Conservation (phyloP, 2,113 vertebrate genomes). For the Limnothrissa miodon region DNA sequence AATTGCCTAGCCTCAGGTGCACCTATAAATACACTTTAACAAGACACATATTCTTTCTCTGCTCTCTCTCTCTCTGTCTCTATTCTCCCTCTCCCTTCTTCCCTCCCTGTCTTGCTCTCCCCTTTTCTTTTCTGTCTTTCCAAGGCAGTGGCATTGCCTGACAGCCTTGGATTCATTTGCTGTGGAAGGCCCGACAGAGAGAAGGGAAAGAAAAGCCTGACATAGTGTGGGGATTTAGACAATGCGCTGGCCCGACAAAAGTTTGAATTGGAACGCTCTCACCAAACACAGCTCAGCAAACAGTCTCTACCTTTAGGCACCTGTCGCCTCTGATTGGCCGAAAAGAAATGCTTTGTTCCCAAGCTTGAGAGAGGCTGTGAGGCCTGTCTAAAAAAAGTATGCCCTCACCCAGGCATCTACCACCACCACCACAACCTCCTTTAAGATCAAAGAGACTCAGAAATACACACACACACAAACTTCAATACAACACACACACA, state of each 20-base stretch:
- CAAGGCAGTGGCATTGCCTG: constrained; percentile 10
- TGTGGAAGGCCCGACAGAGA: background rate
- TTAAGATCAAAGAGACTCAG: constrained; percentile 43
- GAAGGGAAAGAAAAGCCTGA: constrained; percentile 24
- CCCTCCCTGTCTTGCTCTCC: no score
- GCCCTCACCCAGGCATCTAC: constrained; percentile 27
- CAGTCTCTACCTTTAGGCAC: constrained; percentile 47
- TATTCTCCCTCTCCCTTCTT: no score
- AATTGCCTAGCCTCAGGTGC: constrained; percentile 3
- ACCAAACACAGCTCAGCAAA: constrained; percentile 53
- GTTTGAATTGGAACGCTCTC: constrained; percentile 39
- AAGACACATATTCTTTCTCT: constrained; percentile 17
- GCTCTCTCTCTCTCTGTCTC: background rate
- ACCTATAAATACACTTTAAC: constrained; percentile 10
- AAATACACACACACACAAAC: background rate
- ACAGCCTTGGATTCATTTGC: constrained; percentile 11
- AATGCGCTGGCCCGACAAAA: constrained; percentile 36
- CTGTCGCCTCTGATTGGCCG: constrained; percentile 36
- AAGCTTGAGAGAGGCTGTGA: constrained; percentile 23
- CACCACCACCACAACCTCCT: no score
- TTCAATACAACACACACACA: no score
- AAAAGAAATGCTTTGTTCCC: constrained; percentile 40
- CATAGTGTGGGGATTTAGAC: constrained; percentile 45
- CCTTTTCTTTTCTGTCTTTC: background rate
- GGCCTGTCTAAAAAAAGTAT: constrained; percentile 34